A percentile compares a stretch with the other conserved stretches of the same genome.
phyloP scores from a whole-genome alignment of 2,113 vertebrate species.

The Malurus elegans region DNA sequence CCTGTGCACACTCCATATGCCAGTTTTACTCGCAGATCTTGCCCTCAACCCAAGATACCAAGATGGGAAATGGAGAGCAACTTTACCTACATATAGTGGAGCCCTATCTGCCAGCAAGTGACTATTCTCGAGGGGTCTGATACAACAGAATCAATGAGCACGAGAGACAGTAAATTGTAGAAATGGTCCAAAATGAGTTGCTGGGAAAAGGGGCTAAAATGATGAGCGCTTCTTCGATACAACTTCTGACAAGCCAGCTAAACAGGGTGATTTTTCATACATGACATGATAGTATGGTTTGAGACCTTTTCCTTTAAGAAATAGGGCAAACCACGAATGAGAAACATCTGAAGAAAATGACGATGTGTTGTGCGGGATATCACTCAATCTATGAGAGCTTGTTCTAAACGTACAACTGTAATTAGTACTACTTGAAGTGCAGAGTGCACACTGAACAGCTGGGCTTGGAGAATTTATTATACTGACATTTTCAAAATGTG shows the following conservation, averaged over 20 bases:
- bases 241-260: not conserved
- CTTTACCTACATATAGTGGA: not conserved
- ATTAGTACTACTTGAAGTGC: not conserved
- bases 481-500: not conserved
- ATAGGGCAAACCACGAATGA: not conserved
- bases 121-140: not conserved
- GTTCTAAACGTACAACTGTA: not conserved
- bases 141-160: not conserved
- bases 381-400: not conserved
- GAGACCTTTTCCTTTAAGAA: not conserved
- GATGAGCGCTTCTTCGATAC: not conserved
- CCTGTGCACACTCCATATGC: not conserved
- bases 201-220: not conserved
- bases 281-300: not conserved
- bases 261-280: not conserved
- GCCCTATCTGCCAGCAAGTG: not conserved
- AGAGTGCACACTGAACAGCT: not conserved
- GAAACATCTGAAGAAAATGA: not conserved
- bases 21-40: not conserved
- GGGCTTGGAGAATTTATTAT: not conserved
- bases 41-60: not conserved
- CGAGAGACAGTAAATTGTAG: not conserved
- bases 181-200: not conserved
- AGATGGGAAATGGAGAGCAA: not conserved
- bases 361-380: not conserved